phyloP scores from a whole-genome alignment of 2,888 invertebrate species.

The Philereme vetulata region DNA sequence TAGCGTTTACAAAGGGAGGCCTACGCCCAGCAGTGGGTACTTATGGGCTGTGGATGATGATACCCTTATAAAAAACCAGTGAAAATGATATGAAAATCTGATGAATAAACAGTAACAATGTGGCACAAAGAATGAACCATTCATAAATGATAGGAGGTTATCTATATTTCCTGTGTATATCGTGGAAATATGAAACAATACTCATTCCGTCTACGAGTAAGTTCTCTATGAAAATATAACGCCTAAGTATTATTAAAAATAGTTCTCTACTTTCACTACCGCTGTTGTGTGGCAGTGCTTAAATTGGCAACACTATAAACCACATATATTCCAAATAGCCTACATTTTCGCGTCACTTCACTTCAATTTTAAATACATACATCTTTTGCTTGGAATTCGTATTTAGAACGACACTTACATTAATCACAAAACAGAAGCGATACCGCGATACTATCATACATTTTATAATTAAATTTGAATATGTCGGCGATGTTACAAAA shows the following conservation, averaged over 20 bases:
- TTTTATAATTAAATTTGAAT: slow-evolving; percentile 7
- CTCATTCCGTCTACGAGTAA: not conserved
- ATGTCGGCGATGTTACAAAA: slow-evolving; percentile 19
- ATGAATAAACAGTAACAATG: slow-evolving; percentile 18
- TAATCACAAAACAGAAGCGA: slow-evolving; percentile 26
- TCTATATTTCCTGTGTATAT: slow-evolving; percentile 3
- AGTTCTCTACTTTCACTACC: slow-evolving; percentile 24
- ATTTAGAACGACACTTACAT: slow-evolving; percentile 1
- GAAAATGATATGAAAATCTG: slow-evolving; percentile 13
- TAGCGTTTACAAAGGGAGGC: too few species aligned
- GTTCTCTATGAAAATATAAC: slow-evolving; percentile 17
- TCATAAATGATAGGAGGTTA: slow-evolving; percentile 1
- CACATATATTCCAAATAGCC: slow-evolving; percentile 16
- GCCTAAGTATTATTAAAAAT: slow-evolving; percentile 26
- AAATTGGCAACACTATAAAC: slow-evolving; percentile 32
- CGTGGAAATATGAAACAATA: slow-evolving; percentile 11
- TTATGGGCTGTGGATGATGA: too few species aligned
- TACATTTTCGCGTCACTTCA: slow-evolving; percentile 9
- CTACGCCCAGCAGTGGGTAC: too few species aligned
- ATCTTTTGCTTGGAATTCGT: slow-evolving; percentile 5
- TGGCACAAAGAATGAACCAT: slow-evolving; percentile 22
- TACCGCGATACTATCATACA: slow-evolving; percentile 15
- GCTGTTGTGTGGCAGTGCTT: slow-evolving; percentile 29
- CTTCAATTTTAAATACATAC: not conserved
- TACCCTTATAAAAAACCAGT: slow-evolving; percentile 7